These are phyloP conservation scores for Cryptoblepharus egeriae DNA, from an alignment of 2,797 vertebrate genomes.

Conservation along the genomic window DNA sequence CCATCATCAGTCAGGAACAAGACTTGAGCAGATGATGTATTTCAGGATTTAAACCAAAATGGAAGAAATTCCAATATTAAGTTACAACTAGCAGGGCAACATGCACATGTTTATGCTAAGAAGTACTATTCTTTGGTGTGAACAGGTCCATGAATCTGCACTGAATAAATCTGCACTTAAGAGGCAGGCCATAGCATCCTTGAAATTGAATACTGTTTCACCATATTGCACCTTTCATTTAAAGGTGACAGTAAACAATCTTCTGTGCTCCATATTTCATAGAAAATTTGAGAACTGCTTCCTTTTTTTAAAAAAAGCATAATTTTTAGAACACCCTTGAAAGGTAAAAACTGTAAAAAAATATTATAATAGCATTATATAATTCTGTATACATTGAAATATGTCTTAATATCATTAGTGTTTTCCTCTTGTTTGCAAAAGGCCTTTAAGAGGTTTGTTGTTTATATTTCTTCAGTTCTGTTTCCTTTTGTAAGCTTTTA, in stretches of 20 bases:
- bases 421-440: slow-evolving; percentile 27
- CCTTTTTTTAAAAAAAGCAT: background rate
- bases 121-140: background rate
- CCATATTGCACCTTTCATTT: background rate
- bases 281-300: background rate
- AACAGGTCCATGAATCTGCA: background rate
- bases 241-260: background rate
- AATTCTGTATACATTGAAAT: slow-evolving; percentile 24
- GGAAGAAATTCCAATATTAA: background rate
- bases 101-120: background rate
- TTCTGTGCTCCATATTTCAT: background rate
- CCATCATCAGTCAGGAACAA: background rate
- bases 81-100: too few species aligned
- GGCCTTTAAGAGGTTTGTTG: slow-evolving; percentile 19
- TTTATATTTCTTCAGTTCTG: slow-evolving; percentile 31
- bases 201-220: background rate
- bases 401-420: slow-evolving; percentile 17
- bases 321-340: background rate
- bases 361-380: slow-evolving; percentile 40
- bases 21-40: background rate
- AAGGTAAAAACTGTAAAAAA: slow-evolving; percentile 13
- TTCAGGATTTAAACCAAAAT: background rate
- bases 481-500: slow-evolving; percentile 40
- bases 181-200: background rate
- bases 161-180: background rate